Percentiles rank a stretch among this genome's conserved stretches.
Conservation (phyloP, 2,113 vertebrate genomes). For the Felis chaus region DNA sequence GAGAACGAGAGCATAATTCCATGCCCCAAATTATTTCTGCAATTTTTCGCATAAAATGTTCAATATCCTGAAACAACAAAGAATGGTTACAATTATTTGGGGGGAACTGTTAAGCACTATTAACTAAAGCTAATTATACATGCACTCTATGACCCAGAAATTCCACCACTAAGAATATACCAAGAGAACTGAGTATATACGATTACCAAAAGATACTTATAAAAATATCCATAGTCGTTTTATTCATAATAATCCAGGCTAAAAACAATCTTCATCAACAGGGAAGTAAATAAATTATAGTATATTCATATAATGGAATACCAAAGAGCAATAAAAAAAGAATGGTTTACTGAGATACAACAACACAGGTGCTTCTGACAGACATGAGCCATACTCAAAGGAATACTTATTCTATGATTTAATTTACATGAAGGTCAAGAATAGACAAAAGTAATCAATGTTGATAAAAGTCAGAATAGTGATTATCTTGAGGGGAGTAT, state of each 20-base stretch:
- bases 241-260: background rate
- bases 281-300: background rate
- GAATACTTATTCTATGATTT: background rate
- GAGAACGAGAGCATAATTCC: background rate
- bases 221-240: background rate
- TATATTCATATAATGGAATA: background rate
- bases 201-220: background rate
- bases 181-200: background rate
- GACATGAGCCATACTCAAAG: background rate
- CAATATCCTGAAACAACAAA: background rate
- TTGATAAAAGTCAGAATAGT: background rate
- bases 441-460: background rate
- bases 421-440: background rate
- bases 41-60: background rate
- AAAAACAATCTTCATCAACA: background rate
- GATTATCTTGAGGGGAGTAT: background rate
- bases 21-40: background rate
- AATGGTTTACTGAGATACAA: background rate
- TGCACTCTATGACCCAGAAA: background rate
- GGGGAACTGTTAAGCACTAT: background rate
- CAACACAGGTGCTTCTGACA: background rate
- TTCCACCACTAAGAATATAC: background rate
- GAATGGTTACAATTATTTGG: background rate
- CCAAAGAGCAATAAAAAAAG: background rate
- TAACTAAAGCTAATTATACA: background rate